Percentiles rank a stretch among this genome's conserved stretches.
These are phyloP conservation scores for Archips xylosteana DNA, from an alignment of 2,888 invertebrate species.

Conservation along the genomic window DNA sequence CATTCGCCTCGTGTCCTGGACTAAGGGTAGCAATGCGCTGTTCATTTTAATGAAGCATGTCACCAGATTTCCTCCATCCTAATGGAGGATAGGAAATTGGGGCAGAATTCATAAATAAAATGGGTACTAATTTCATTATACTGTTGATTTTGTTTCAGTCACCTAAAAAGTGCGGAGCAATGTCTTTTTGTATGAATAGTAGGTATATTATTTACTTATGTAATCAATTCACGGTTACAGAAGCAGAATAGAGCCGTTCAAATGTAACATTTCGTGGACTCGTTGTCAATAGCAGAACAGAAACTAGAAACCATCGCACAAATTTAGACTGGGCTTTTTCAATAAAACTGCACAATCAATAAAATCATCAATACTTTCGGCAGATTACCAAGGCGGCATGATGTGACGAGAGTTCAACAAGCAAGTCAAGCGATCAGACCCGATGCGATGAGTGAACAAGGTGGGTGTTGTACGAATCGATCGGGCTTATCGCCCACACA, in stretches of 20 bases:
- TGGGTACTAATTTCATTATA: neutral
- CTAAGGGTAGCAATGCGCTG: slow-evolving; percentile 5
- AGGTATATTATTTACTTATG: no score
- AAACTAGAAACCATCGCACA: no score
- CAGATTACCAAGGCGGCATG: slow-evolving; percentile 39
- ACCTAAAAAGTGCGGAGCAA: no score
- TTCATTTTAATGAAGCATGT: slow-evolving; percentile 25
- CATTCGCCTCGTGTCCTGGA: neutral
- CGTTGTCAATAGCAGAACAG: neutral
- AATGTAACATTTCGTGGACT: neutral
- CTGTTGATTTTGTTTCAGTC: neutral
- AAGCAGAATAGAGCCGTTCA: no score
- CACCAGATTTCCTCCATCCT: slow-evolving; percentile 8
- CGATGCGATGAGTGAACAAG: slow-evolving; percentile 29
- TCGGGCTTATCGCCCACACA: slow-evolving; percentile 34
- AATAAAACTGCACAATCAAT: slow-evolving; percentile 17
- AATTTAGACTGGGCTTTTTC: no score
- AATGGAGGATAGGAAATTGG: no score
- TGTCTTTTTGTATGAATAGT: no score
- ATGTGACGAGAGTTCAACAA: slow-evolving; percentile 33
- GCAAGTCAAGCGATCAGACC: slow-evolving; percentile 19
- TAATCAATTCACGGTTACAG: no score
- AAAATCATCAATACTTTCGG: slow-evolving; percentile 40
- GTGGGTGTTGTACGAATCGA: slow-evolving; percentile 33
- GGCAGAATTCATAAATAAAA: neutral